A percentile compares a stretch with the other conserved stretches of the same genome.
phyloP scores from a whole-genome alignment of 2,888 invertebrate species.

The Kuschelorhynchus macadamiae region DNA sequence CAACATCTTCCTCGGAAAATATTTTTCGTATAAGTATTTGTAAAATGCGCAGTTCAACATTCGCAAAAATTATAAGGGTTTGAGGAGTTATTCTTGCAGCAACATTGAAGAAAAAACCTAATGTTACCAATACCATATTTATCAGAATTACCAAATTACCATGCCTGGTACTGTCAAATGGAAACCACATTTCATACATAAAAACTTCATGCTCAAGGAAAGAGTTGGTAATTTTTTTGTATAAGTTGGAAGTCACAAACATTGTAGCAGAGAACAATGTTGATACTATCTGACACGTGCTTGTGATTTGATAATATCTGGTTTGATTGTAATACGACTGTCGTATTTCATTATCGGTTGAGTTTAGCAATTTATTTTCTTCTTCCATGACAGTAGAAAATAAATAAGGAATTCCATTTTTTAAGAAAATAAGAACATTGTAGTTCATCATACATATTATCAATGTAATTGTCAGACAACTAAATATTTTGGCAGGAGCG shows the following conservation, averaged over 20 bases:
- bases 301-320: not conserved
- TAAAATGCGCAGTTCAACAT: conserved; percentile 3
- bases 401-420: not conserved
- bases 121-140: not conserved
- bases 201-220: conserved; percentile 11
- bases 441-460: not conserved
- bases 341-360: not conserved
- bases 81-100: conserved; percentile 2
- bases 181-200: conserved; percentile 14
- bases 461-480: not conserved
- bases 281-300: not conserved
- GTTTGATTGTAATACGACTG: not conserved
- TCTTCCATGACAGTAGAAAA: not conserved
- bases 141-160: not conserved
- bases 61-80: conserved; percentile 8
- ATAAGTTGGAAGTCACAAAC: conserved; percentile 1
- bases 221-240: conserved; percentile 1
- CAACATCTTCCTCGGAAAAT: not conserved
- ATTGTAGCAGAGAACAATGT: not conserved
- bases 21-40: conserved; percentile 9
- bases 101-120: conserved; percentile 13
- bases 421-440: not conserved
- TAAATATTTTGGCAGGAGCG: not conserved
- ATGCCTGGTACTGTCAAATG: conserved; percentile 4
- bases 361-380: not conserved